Base-by-base conservation (phyloP, 2,113 vertebrate genomes). In the Acanthochromis polyacanthus region DNA sequence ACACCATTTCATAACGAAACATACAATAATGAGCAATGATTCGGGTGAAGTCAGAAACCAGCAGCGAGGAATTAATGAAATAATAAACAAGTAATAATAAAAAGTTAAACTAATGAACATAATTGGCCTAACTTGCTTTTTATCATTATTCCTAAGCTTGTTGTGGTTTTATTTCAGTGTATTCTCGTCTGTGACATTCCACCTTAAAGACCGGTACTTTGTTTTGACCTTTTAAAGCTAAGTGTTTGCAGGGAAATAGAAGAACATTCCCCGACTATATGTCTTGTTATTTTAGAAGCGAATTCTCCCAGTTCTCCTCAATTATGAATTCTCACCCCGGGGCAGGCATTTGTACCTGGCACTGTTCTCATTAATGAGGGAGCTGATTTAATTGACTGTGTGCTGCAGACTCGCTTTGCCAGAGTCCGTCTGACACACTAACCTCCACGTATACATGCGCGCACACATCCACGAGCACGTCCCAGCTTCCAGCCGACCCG, bases 341-440 rank as follows among this genome's bases (percentile, higher is more conserved):
- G 92, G 83, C 82, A 90, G 61, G 73, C 82, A 87, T 93, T 89
- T 90, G 85, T 91, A 93, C 86, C 90, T 91, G 53, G 80, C 82
- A 83, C 57, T 81, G 71, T 86, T 90, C 87, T 90, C 81, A 78
- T 93, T 93, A 94, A 92, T 83, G 78, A 91, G 68, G 61, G 69
- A 84, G 71, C 78, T 72, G 77, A 90, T 91, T 88, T 91, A 92
- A 94, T 92, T 89, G 89, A 87, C 86, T 78, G 73, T 65, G 76
- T 86, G 68, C 65, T 32, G 20, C 68, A 78, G 53, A 66, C 81
- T 63, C 40, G 23, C 19, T 75, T 36, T 69, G 71, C 40, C 61
- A 78, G 55, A 36, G 38, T 55, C 69, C 62, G 10, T 63, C 58
- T 81, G 74, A 81, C 85, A 86, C 76, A 53, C 78, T 77, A 67